These are phyloP conservation scores for Nephrotoma guestfalica DNA, from an alignment of 2,888 invertebrate species.

Conservation along the genomic window DNA sequence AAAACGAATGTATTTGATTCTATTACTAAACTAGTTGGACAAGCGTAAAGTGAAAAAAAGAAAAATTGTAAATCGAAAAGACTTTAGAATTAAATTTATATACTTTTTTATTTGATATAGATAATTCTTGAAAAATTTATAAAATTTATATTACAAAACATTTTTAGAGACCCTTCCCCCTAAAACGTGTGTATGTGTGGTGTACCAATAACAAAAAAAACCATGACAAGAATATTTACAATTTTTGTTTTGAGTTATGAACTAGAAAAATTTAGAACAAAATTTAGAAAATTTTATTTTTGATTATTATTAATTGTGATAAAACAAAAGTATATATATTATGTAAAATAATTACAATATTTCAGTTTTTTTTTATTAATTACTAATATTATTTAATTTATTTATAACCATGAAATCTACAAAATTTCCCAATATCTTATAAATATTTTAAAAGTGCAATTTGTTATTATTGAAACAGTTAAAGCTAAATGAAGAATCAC, in stretches of 20 bases:
- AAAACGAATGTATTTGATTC: slow-evolving; percentile 32
- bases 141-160: background rate
- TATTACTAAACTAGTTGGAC: background rate
- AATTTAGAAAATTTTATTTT: background rate
- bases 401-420: background rate
- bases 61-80: background rate
- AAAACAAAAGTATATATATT: background rate
- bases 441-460: background rate
- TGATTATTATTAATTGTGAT: background rate
- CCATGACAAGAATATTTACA: background rate
- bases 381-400: background rate
- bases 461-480: background rate
- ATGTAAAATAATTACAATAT: background rate
- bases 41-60: background rate
- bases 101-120: background rate
- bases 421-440: background rate
- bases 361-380: background rate
- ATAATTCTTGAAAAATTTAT: background rate
- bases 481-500: background rate
- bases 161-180: background rate
- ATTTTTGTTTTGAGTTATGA: background rate
- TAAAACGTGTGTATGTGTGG: background rate
- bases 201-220: background rate
- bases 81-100: background rate
- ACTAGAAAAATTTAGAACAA: background rate